Base-by-base conservation (phyloP, 2,888 invertebrate species). In the Steinernema carpocapsae region DNA sequence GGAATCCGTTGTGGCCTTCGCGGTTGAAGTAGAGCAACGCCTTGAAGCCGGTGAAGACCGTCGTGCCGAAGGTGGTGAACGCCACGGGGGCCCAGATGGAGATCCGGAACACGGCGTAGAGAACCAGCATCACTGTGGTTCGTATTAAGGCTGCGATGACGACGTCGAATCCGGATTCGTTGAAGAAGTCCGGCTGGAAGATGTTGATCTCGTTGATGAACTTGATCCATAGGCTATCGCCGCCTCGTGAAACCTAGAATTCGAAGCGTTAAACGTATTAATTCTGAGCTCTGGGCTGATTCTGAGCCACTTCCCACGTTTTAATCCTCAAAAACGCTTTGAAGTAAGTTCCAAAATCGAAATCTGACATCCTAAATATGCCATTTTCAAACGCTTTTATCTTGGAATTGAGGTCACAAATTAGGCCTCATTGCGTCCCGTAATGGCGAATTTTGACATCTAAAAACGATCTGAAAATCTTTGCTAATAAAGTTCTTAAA, bases 61-160 rank as follows among this genome's bases (percentile, higher is more conserved):
- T 84, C 3, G 83, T 81, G 26, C 78, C 75, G 29, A 80, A 56
- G 7, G 85, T 85, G 10, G 84, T 84, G 45, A 82, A 73, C 29
- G 85, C 84, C 17, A 85, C 85, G 6, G 82, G 80, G 37, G 76
- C 74, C 85, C 85, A 85, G 71, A 82, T 79, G 51, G 81, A 80
- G 43, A 80, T 74, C 52, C 80, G 75, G 51, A 80, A 74, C 56
- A 78, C 51, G 12, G 81, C 85, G 72, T 82, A 85, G 17, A 75
- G 76, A 48, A 77, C 45, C 7, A 82, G 73, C 19, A 85, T 72
- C 12, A 85, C 72, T 6, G 78, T 7, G 79, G 82, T 84, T 17
- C 84, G 79, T 12, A 85, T 64, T 46, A 83, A 52, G 0, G 81
- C 81, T 0, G 83, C 74, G 10, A 84, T 59, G 10, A 83, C 84